phyloP scores from a whole-genome alignment of 2,797 vertebrate genomes.

The Thamnophis elegans region DNA sequence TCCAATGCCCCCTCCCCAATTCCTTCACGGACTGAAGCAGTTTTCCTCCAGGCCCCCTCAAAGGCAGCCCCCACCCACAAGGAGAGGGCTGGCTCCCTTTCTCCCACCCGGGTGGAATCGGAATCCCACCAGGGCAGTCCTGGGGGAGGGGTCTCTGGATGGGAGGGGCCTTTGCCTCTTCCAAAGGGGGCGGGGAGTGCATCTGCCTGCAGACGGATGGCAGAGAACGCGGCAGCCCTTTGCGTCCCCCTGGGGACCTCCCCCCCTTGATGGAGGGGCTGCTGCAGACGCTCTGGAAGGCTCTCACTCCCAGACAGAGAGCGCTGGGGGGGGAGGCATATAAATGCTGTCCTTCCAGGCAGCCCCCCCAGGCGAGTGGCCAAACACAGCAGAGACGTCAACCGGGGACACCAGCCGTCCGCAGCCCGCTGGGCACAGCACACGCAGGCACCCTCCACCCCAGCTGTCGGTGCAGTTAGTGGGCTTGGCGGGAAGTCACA shows the following conservation, averaged over 20 bases:
- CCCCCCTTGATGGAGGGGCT: not conserved
- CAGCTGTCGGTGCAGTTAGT: not conserved
- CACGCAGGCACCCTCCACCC: not conserved
- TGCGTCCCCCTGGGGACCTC: not conserved
- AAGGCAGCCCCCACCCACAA: not conserved
- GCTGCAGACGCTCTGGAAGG: not conserved
- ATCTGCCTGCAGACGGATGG: not conserved
- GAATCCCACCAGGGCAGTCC: not conserved
- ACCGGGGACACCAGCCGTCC: no score
- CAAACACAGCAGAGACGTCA: fast-evolving
- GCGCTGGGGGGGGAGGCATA: no score
- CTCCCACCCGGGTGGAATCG: not conserved
- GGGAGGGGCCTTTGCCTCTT: not conserved
- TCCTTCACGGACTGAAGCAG: not conserved
- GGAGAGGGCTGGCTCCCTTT: not conserved
- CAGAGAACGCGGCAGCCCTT: not conserved
- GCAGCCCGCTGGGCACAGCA: not conserved
- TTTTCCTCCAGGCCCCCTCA: not conserved
- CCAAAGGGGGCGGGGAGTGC: not conserved
- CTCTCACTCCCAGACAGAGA: not conserved
- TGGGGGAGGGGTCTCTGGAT: not conserved
- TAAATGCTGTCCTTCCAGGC: not conserved
- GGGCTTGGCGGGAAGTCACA: not conserved
- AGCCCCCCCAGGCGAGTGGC: not conserved
- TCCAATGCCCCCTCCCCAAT: not conserved